phyloP scores from a whole-genome alignment of 53 echinoderm and acorn worm species.

The Henricia sp. region DNA sequence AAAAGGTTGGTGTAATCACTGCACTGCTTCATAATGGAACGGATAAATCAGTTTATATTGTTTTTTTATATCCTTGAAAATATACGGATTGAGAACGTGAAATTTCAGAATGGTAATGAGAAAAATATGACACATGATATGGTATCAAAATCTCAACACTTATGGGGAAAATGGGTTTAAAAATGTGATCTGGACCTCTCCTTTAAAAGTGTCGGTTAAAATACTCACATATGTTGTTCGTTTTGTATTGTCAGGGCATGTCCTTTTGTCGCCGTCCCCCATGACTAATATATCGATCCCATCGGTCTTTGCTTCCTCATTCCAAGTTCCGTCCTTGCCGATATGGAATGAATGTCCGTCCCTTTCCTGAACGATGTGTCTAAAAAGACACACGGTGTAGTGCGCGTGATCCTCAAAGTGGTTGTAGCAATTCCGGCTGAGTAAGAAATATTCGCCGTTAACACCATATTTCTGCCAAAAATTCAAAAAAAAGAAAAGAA shows the following conservation, averaged over 20 bases:
- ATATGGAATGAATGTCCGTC: constrained; percentile 67
- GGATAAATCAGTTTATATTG: too few species aligned
- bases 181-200: too few species aligned
- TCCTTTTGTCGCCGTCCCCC: constrained; percentile 77
- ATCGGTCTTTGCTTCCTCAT: constrained; percentile 32
- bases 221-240: constrained; percentile 76
- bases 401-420: constrained; percentile 59
- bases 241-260: constrained; percentile 58
- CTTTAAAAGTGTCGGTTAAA: too few species aligned
- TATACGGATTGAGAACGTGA: too few species aligned
- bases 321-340: constrained; percentile 32
- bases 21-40: too few species aligned
- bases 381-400: constrained; percentile 78
- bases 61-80: too few species aligned
- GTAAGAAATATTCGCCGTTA: constrained; percentile 81
- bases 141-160: too few species aligned
- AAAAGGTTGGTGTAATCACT: too few species aligned
- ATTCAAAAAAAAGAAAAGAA: too few species aligned
- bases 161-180: too few species aligned
- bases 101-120: too few species aligned
- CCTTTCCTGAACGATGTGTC: constrained; percentile 63
- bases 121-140: too few species aligned
- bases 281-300: constrained; percentile 73
- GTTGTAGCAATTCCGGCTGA: constrained; percentile 79
- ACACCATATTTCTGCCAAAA: constrained; percentile 80